Base-by-base conservation (phyloP, 2,888 invertebrate species). In the Tetramorium bicarinatum region DNA sequence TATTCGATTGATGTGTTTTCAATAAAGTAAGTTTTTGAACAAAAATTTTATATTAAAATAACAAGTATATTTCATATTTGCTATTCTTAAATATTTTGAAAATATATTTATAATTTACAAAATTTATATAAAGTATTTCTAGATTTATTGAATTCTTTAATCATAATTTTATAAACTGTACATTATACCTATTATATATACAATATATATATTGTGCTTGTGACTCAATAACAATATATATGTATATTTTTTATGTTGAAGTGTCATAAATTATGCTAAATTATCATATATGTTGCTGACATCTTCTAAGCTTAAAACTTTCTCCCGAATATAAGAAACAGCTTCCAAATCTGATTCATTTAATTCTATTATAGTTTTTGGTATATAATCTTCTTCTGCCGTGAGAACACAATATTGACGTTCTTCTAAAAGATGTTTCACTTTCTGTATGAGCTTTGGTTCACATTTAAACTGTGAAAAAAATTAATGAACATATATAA, bases 231-330 rank as follows among this genome's bases (percentile, higher is more conserved):
- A 34, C 29, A 34, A 34, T 34, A n/a, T 47, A 62, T 44, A 18
- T 29, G 15, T 21, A 34, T 44, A 41, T 52, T 29, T 41, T 41
- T 64, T n/a, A 25, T 38, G 0, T 38, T 25, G 15, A 15, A 56
- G 7, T 67, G 6, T 25, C 3, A 52, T 38, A 75, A n/a, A 13
- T 84, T 83, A 84, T 11, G 72, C 95, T 87, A 96, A 95, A 93
- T 97, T 97, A 91, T 96, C 96, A 89, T 95, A 96, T 69, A 97
- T 92, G 89, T 95, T 95, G 67, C 96, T 95, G 81, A 97, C 95
- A 79, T 97, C 97, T 0, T 96, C 95, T 18, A 96, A 74, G n/a
- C 93, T 94, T 72, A 96, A 95, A 13, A 97, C 88, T 92, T 95
- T 96, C 25, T 95, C 94, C 83, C 95, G 94, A 66, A 97, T 94